Base-by-base conservation (phyloP, 2,113 vertebrate species). In the Candoia aspera region DNA sequence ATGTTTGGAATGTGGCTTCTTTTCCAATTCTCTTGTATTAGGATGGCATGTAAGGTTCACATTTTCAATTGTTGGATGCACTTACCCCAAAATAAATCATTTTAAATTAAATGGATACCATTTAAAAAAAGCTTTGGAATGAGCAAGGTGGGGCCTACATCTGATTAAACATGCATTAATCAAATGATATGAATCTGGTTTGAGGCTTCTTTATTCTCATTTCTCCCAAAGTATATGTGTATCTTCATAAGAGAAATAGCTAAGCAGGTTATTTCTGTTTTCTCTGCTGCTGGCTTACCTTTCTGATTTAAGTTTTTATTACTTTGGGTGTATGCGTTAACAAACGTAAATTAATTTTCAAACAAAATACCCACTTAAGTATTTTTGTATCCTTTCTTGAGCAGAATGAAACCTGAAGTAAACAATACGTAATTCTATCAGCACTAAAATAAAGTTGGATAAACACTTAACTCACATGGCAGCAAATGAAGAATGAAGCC, bases 391-490 rank as follows among this genome's bases (percentile, higher is more conserved):
- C 6, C 3, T 88, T 37, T 59, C 37, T 24, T 42, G 59, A n/a
- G 86, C 21, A 42, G 29, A 13, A 58, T 49, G 79, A 85, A 94
- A 86, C 57, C 37, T 89, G 29, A 89, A 91, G 15, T 59, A 91
- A 29, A 49, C 57, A 90, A n/a, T 93, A 21, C 68, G 58, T 54
- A 53, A 15, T 57, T 95, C 29, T 23, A 2, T 24, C n/a, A 85
- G 0, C 79, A 60, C 64, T 85, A 83, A 93, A 91, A 19, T 86
- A 64, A 15, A 59, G 54, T 37, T 0, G 0, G 24, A 46, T 53
- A 90, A 84, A 90, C 57, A 49, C 62, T 0, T 0, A 59, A 42
- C 6, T 19, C 54, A 13, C 19, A 53, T 58, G 29, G 11, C 37
- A 91, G 55, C 87, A 89, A 23, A 9, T 11, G 84, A 58, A 59